A percentile compares a stretch with the other conserved stretches of the same genome.
These are phyloP conservation scores for Lindbergichthys nudifrons DNA, from an alignment of 2,797 vertebrate species.

Conservation along the genomic window DNA sequence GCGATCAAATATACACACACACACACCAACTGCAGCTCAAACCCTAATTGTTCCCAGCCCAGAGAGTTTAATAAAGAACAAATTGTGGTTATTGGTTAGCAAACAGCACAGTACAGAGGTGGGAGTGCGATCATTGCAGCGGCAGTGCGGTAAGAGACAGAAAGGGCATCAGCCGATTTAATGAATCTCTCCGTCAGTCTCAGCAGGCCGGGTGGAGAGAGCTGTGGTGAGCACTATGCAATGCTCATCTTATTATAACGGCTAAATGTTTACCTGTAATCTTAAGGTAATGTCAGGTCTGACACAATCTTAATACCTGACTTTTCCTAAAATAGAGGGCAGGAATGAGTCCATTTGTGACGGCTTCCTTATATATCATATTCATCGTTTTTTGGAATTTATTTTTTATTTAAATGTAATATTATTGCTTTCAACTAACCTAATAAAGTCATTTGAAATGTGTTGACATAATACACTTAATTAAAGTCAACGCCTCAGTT, in stretches of 20 bases:
- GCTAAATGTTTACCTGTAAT: conserved; percentile 18
- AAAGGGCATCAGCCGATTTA: conserved; percentile 68
- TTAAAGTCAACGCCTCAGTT: too few relatives aligned
- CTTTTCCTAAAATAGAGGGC: not conserved
- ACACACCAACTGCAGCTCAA: conserved; percentile 46
- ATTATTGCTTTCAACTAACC: too few relatives aligned
- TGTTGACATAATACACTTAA: too few relatives aligned
- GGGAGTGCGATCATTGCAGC: conserved; percentile 60
- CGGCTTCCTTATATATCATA: too few relatives aligned
- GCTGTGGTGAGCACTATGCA: conserved; percentile 33
- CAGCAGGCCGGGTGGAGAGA: conserved; percentile 37
- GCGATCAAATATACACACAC: conserved; percentile 25
- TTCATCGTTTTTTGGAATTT: too few relatives aligned
- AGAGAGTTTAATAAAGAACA: conserved; percentile 81
- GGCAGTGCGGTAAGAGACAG: conserved; percentile 50
- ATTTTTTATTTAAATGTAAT: too few relatives aligned
- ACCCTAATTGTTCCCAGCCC: conserved; percentile 77
- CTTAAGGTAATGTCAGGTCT: not conserved
- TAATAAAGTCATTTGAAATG: too few relatives aligned
- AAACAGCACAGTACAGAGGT: conserved; percentile 72
- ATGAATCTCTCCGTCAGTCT: conserved; percentile 75
- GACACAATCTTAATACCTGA: not conserved
- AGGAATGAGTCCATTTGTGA: too few relatives aligned
- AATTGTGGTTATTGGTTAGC: conserved; percentile 81
- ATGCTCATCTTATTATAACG: conserved; percentile 5